A percentile compares a stretch with the other conserved stretches of the same genome.
Conservation (phyloP, 2,797 vertebrate species). For the Naso thynnoides region DNA sequence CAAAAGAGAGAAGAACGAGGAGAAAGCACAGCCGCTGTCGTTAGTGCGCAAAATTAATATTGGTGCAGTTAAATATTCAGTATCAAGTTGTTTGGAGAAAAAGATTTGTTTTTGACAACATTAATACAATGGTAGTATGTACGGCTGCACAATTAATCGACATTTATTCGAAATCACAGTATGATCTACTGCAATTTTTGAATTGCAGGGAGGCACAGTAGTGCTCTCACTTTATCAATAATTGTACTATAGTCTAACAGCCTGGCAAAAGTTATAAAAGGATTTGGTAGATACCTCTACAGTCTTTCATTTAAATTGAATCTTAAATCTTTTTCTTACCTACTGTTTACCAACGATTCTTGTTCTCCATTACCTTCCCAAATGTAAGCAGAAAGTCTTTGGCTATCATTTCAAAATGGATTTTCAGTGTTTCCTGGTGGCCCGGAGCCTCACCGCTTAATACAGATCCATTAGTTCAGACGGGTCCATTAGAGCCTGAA, state of each 20-base stretch:
- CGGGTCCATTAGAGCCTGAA: conserved; percentile 70
- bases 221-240: conserved; percentile 31
- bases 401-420: conserved; percentile 73
- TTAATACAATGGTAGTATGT: too few relatives aligned
- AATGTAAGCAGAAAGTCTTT: conserved; percentile 64
- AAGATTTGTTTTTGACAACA: too few relatives aligned
- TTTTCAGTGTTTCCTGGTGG: conserved; percentile 68
- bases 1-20: too few relatives aligned
- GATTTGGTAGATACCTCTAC: background rate
- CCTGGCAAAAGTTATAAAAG: conserved; percentile 6
- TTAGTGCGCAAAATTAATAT: too few relatives aligned
- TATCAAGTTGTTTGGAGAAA: too few relatives aligned
- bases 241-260: conserved; percentile 30
- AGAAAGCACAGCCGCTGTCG: too few relatives aligned
- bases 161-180: too few relatives aligned
- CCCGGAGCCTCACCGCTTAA: conserved; percentile 54
- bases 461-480: conserved; percentile 73
- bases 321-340: conserved; percentile 23
- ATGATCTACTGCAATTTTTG: too few relatives aligned
- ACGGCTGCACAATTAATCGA: too few relatives aligned
- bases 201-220: too few relatives aligned
- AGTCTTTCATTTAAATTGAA: conserved; percentile 40
- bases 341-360: conserved; percentile 48
- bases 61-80: too few relatives aligned
- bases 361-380: conserved; percentile 65